Evolutionary conservation across 2,797 vertebrate species (phyloP).

Genomic region (Petrocephalus sullivani): DNA sequence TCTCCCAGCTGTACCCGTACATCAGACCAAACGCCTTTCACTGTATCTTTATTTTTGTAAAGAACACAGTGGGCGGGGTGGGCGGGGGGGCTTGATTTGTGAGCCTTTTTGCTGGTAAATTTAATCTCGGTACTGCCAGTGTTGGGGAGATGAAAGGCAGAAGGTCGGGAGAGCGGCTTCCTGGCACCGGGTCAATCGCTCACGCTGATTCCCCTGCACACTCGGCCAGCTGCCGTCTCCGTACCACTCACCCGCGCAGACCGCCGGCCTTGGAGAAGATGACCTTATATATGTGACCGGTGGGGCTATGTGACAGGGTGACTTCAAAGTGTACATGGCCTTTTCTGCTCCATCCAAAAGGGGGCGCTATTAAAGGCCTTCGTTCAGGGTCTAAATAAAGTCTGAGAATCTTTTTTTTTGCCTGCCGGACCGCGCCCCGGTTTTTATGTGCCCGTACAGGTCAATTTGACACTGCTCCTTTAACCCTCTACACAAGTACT

Average conservation of each 20-base stretch:
- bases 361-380: background rate
- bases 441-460: background rate
- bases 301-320: background rate
- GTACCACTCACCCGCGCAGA: background rate
- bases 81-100: conserved; percentile 15
- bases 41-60: background rate
- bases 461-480: background rate
- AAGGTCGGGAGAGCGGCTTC: conserved; percentile 12
- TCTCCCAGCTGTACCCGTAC: background rate
- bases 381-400: background rate
- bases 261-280: background rate
- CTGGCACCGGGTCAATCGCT: conserved; percentile 8
- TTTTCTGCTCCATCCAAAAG: background rate
- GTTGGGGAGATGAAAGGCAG: conserved; percentile 21
- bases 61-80: background rate
- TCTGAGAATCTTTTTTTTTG: background rate
- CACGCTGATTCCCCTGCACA: conserved; percentile 12
- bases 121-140: conserved; percentile 12
- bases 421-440: background rate
- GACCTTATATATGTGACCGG: background rate
- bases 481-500: background rate
- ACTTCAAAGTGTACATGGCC: background rate
- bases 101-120: conserved; percentile 18
- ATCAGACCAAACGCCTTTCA: background rate
- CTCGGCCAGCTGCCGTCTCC: background rate